Conservation (phyloP, 2,888 invertebrate genomes). For the Anthrax anthrax region DNA sequence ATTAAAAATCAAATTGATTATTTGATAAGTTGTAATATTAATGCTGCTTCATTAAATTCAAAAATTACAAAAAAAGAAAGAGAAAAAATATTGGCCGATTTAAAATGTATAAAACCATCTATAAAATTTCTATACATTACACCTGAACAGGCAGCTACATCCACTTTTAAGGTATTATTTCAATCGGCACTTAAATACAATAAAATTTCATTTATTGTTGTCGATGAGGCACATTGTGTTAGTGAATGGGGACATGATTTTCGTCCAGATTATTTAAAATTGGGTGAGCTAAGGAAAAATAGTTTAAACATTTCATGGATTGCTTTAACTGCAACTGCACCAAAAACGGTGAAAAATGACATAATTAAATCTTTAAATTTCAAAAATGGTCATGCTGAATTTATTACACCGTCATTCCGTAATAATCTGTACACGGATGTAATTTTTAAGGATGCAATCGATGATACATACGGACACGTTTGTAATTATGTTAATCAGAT, state of each 20-base stretch:
- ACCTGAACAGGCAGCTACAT: constrained; percentile 86
- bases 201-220: constrained; percentile 76
- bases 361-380: constrained; percentile 59
- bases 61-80: constrained; percentile 68
- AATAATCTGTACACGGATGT: constrained; percentile 92
- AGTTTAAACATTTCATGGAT: constrained; percentile 67
- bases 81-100: constrained; percentile 59
- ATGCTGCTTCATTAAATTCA: constrained; percentile 84
- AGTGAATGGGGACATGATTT: constrained; percentile 99
- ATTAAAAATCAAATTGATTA: constrained; percentile 96
- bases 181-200: constrained; percentile 55
- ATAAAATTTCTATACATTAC: constrained; percentile 87
- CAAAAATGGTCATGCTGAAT: constrained; percentile 52
- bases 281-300: constrained; percentile 51
- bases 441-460: constrained; percentile 67
- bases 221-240: constrained; percentile 97
- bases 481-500: constrained; percentile 47
- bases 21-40: constrained; percentile 58
- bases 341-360: constrained; percentile 63
- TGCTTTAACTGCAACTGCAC: constrained; percentile 92
- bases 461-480: constrained; percentile 69
- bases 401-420: constrained; percentile 80
- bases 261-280: constrained; percentile 81
- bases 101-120: constrained; percentile 55
- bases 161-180: constrained; percentile 53